phyloP scores from a whole-genome alignment of 2,113 vertebrate species.

The Meleagris gallopavo region DNA sequence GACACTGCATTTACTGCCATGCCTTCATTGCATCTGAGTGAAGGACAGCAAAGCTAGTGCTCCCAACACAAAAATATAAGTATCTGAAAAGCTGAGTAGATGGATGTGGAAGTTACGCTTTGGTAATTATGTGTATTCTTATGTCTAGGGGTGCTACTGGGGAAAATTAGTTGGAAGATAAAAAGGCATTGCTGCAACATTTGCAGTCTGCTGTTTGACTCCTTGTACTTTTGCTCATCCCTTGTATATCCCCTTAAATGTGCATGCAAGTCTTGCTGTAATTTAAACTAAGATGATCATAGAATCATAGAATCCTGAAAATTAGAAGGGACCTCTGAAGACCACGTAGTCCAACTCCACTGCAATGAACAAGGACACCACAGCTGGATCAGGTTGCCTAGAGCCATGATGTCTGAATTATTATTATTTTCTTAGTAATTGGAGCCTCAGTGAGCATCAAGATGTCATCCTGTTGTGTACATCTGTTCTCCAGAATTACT shows the following conservation, averaged over 20 bases:
- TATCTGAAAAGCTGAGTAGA: neutral
- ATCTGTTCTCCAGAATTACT: neutral
- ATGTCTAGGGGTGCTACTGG: neutral
- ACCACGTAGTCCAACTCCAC: no score
- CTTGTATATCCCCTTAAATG: neutral
- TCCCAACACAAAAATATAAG: neutral
- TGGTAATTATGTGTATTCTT: neutral
- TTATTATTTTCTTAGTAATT: neutral
- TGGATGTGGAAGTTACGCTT: neutral
- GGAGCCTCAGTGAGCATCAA: neutral
- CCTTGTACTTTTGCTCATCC: neutral
- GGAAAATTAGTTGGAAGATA: neutral
- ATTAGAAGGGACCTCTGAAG: no score
- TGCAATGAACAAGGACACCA: no score
- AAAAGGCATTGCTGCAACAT: neutral
- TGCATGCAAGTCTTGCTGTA: neutral
- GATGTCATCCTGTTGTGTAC: neutral
- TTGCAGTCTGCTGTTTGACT: neutral
- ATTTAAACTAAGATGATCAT: neutral
- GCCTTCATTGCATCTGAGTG: neutral
- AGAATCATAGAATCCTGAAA: no score
- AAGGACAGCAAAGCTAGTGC: neutral
- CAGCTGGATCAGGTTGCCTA: no score
- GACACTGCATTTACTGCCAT: neutral
- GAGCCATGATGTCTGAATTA: no score